Evolutionary conservation across 2,888 invertebrate species (phyloP), one percentile per base, ranked within the genome.

Genomic region (Leucophenga maculata): DNA sequence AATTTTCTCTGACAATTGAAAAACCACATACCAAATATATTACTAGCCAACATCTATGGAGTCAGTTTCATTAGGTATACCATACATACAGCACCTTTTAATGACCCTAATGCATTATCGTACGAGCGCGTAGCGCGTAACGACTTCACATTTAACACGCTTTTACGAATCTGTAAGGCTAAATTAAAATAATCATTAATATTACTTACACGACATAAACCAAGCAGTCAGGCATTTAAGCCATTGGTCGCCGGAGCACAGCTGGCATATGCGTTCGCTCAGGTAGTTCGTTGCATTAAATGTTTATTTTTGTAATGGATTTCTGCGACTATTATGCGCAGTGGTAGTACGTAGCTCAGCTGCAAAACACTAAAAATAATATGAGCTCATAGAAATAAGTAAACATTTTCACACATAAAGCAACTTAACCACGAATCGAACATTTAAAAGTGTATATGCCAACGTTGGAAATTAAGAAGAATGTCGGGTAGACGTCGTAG

Each of bases 161-260:
- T 64, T 64, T 48, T 64, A 64, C 46, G 62, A 39, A 16, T 46
- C 44, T 64, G 62, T 64, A 46, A 20, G 22, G 46, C 22, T 22
- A 64, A 64, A 64, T 64, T 64, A 64, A 64, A 64, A 64, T 64
- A 64, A 64, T 64, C 62, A 64, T 64, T 64, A 64, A 64, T 64
- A 46, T 48, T 64, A 64, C 62, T 64, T 64, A 64, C 62, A 46
- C 62, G 62, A 64, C 62, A 64, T 64, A 64, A 64, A 64, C 31
- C 62, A 64, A n/a, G 44, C 16, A 16, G 16, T 48, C 48, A 48
- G 14, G 6, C 48, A 8, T 3, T n/a, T 8, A 13, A 4, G 16
- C n/a, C n/a, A n/a, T 6, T n/a, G 16, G 50, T 4, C 6, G 50
- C 50, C 8, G 6, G 50, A 50, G 50, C 39, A 39, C 39, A 3